phyloP scores from a whole-genome alignment of 2,113 vertebrate species.

The Nicator chloris region DNA sequence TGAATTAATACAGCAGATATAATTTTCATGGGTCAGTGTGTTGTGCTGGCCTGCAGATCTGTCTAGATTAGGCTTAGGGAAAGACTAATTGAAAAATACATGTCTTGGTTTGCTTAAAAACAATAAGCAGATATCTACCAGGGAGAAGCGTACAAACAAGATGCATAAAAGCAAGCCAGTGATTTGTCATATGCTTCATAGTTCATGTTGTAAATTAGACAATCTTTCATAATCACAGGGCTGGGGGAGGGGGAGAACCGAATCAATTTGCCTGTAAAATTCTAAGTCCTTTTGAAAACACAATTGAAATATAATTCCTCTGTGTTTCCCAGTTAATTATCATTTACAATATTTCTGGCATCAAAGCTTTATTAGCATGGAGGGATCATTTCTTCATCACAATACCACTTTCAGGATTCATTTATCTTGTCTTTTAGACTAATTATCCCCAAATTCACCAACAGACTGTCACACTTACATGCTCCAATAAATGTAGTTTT shows the following conservation, averaged over 20 bases:
- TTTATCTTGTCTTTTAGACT: constrained; percentile 97
- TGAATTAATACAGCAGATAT: constrained; percentile 75
- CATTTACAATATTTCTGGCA: constrained; percentile 90
- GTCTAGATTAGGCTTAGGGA: constrained; percentile 61
- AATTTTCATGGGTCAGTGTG: constrained; percentile 75
- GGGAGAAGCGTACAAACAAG: constrained; percentile 44
- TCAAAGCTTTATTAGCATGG: constrained; percentile 74
- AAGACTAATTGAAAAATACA: constrained; percentile 72
- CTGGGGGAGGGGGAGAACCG: constrained; percentile 69
- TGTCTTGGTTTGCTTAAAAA: constrained; percentile 68
- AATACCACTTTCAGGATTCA: constrained; percentile 90
- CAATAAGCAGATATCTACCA: constrained; percentile 61
- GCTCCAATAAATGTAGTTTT: constrained; percentile 85
- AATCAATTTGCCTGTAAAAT: constrained; percentile 87
- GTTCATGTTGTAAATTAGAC: constrained; percentile 85
- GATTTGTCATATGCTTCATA: constrained; percentile 85
- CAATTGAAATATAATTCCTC: constrained; percentile 77
- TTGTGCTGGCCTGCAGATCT: constrained; percentile 68
- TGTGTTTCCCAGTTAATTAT: constrained; percentile 88
- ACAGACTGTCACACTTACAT: constrained; percentile 88
- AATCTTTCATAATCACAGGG: constrained; percentile 90
- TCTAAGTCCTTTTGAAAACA: constrained; percentile 79
- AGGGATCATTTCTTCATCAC: constrained; percentile 82
- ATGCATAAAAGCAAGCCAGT: constrained; percentile 78
- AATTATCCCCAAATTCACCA: constrained; percentile 84